Evolutionary conservation across 1,140 invertebrate genomes (phyloP).

Genomic region (Homalodisca vitripennis): DNA sequence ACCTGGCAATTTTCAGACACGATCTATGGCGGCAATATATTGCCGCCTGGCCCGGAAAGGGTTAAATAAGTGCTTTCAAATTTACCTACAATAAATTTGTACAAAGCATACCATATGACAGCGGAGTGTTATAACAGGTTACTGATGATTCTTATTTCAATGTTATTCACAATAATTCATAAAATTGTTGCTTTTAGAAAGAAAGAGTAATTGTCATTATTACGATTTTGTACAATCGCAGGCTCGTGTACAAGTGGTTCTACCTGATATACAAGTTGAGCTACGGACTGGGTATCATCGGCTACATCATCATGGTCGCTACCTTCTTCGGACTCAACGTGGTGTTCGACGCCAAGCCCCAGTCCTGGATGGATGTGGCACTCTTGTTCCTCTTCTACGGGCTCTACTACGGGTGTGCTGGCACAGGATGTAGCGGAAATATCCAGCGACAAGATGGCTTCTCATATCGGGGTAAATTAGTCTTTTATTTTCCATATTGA

Average conservation of each 20-base stretch:
- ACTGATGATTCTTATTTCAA: too few relatives aligned
- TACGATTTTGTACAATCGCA: slow-evolving; percentile 50
- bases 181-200: too few relatives aligned
- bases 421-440: slow-evolving; percentile 97
- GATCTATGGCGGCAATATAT: too few relatives aligned
- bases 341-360: slow-evolving; percentile 80
- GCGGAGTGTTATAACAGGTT: too few relatives aligned
- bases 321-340: slow-evolving; percentile 92
- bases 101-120: too few relatives aligned
- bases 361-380: slow-evolving; percentile 88
- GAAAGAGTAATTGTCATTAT: too few relatives aligned
- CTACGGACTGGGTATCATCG: slow-evolving; percentile 90
- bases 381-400: slow-evolving; percentile 95
- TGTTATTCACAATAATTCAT: too few relatives aligned
- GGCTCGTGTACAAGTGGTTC: slow-evolving; percentile 99
- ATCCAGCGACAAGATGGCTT: slow-evolving; percentile 96
- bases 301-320: slow-evolving; percentile 91
- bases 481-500: slow-evolving; percentile 12
- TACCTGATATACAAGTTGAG: slow-evolving; percentile 95
- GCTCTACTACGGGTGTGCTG: slow-evolving; percentile 97
- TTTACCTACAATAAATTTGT: too few relatives aligned
- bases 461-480: slow-evolving; percentile 84
- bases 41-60: too few relatives aligned
- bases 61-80: too few relatives aligned
- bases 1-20: too few relatives aligned